A percentile compares a stretch with the other conserved stretches of the same genome.
These are phyloP conservation scores for Pandemis cinnamomeana DNA, from an alignment of 2,888 invertebrate genomes.

Conservation along the genomic window DNA sequence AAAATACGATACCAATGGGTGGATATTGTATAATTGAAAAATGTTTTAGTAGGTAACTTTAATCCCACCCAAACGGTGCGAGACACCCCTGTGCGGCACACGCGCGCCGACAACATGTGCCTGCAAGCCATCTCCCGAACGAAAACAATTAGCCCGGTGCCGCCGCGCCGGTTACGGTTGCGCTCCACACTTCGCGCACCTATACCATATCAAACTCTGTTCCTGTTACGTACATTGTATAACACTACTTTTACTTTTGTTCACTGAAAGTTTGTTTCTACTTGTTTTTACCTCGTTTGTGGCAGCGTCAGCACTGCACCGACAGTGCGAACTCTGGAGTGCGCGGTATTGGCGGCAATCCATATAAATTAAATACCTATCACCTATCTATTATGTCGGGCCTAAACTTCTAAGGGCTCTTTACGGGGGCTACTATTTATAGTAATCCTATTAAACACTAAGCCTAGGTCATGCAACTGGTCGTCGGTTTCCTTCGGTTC, in stretches of 20 bases:
- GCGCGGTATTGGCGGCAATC: background rate
- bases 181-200: conserved; percentile 11
- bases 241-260: conserved; percentile 6
- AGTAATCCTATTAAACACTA: too few relatives aligned
- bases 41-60: background rate
- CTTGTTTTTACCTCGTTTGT: background rate
- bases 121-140: conserved; percentile 54
- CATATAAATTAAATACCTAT: background rate
- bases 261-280: conserved; percentile 7
- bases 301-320: too few relatives aligned
- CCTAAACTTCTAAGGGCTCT: background rate
- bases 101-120: conserved; percentile 51
- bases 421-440: background rate
- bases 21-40: too few relatives aligned
- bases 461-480: too few relatives aligned
- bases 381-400: background rate
- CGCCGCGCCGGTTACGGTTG: conserved; percentile 42
- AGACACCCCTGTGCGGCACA: background rate
- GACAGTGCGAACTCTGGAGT: background rate
- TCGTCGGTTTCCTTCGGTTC: too few relatives aligned
- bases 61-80: background rate
- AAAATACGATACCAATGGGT: too few relatives aligned
- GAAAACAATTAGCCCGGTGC: conserved; percentile 74
- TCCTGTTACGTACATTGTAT: conserved; percentile 17
- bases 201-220: conserved; percentile 10